These are phyloP conservation scores for Hippocampus mohnikei DNA, from an alignment of 2,113 vertebrate genomes.

Conservation along the genomic window DNA sequence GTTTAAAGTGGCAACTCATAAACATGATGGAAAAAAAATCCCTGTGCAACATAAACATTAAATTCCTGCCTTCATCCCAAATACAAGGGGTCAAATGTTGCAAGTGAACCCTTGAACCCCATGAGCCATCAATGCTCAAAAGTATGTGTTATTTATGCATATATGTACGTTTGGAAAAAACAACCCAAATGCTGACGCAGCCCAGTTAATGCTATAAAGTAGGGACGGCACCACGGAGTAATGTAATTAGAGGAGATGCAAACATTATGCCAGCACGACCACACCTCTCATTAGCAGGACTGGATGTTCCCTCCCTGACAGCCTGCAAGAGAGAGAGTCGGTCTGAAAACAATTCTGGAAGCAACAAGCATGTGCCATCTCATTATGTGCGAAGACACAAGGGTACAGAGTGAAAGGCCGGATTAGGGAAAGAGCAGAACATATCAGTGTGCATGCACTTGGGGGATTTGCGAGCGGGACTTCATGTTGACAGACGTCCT, in stretches of 20 bases:
- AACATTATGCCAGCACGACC: background rate
- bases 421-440: constrained; percentile 40
- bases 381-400: constrained; percentile 19
- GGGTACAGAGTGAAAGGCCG: constrained; percentile 30
- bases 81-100: no score
- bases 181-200: background rate
- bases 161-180: background rate
- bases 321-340: constrained; percentile 21
- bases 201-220: constrained; percentile 4
- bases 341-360: constrained; percentile 10
- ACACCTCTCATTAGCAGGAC: constrained; percentile 47
- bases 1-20: no score
- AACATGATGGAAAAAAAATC: no score
- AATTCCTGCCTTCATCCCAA: no score
- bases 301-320: constrained; percentile 50
- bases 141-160: no score
- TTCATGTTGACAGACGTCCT: background rate
- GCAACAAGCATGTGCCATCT: constrained; percentile 3
- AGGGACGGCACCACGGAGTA: constrained; percentile 4
- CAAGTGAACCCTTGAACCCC: background rate
- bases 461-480: background rate
- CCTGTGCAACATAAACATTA: no score
- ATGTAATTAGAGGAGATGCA: constrained; percentile 20
- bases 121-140: no score
- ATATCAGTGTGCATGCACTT: constrained; percentile 18